Evolutionary conservation across 2,113 vertebrate genomes (phyloP).

Genomic region (Corvus cornix): DNA sequence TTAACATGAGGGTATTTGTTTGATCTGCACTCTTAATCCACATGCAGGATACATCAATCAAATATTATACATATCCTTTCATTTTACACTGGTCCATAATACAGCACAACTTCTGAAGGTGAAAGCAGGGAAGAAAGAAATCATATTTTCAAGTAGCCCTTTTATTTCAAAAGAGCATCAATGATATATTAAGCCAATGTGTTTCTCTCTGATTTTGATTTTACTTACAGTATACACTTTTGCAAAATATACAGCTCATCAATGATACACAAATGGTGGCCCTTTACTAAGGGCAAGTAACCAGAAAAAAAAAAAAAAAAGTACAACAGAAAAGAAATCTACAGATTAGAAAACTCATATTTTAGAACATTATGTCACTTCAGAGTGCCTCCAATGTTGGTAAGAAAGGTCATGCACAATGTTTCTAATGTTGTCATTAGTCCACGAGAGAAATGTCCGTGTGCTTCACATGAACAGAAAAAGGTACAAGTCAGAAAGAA

Average conservation of each 20-base stretch:
- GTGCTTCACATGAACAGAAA: not conserved
- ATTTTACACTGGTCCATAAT: constrained; percentile 29
- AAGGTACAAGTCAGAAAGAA: not conserved
- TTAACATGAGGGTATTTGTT: constrained; percentile 43
- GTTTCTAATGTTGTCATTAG: constrained; percentile 2
- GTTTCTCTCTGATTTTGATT: constrained; percentile 38
- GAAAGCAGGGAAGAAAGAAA: constrained; percentile 3
- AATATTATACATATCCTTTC: constrained; percentile 47
- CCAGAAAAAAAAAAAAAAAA: not conserved
- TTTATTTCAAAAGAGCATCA: constrained; percentile 46
- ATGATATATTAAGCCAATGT: constrained; percentile 36
- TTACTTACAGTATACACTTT: constrained; percentile 46
- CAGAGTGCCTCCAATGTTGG: not conserved
- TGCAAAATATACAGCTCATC: constrained; percentile 59
- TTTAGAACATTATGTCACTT: constrained; percentile 23
- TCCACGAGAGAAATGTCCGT: not conserved
- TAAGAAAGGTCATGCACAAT: constrained; percentile 55
- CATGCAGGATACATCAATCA: constrained; percentile 67
- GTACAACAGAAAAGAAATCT: not conserved
- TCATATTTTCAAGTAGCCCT: constrained; percentile 7
- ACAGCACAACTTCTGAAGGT: constrained; percentile 3
- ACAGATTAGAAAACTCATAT: constrained; percentile 30
- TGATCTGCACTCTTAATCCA: constrained; percentile 51
- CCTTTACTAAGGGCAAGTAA: constrained; percentile 29
- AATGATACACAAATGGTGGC: not conserved